Percentiles rank a stretch among this genome's conserved stretches.
phyloP scores from a whole-genome alignment of 2,797 vertebrate genomes.

The Pseudotriccus pelzelni region DNA sequence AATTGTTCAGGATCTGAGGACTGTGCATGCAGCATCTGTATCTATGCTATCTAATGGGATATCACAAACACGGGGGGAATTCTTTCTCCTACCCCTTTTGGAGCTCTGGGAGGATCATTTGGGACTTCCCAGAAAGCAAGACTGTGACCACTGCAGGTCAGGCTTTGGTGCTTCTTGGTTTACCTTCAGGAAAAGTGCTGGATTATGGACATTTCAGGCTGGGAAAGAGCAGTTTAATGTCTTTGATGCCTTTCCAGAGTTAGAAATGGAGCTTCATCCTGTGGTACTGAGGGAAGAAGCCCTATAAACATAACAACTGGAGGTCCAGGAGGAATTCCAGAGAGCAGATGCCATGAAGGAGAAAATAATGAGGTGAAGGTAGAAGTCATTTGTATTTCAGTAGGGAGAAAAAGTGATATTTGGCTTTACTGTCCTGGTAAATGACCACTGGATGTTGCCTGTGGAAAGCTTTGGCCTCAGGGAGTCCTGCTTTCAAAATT shows the following conservation, averaged over 20 bases:
- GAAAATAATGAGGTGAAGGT: background rate
- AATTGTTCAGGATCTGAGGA: background rate
- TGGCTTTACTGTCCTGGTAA: fast-evolving
- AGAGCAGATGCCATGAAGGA: background rate
- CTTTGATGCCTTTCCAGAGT: fast-evolving
- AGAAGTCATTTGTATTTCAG: background rate
- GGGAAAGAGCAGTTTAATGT: background rate
- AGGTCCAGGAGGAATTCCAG: background rate
- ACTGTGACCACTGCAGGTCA: background rate
- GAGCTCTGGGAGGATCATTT: background rate
- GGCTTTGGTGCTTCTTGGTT: background rate
- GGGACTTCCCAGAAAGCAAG: background rate
- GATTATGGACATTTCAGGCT: background rate
- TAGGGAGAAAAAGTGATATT: background rate
- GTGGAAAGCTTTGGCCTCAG: background rate
- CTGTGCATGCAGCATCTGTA: background rate
- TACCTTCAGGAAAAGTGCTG: background rate
- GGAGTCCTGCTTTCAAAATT: background rate
- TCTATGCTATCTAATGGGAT: background rate
- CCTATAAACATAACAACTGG: fast-evolving
- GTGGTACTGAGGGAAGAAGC: too few species aligned
- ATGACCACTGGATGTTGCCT: too few species aligned
- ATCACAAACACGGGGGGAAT: too few species aligned
- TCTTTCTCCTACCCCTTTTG: background rate
- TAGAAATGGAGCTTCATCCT: background rate